phyloP scores from a whole-genome alignment of 2,797 vertebrate genomes.

The Poecilia gillii region DNA sequence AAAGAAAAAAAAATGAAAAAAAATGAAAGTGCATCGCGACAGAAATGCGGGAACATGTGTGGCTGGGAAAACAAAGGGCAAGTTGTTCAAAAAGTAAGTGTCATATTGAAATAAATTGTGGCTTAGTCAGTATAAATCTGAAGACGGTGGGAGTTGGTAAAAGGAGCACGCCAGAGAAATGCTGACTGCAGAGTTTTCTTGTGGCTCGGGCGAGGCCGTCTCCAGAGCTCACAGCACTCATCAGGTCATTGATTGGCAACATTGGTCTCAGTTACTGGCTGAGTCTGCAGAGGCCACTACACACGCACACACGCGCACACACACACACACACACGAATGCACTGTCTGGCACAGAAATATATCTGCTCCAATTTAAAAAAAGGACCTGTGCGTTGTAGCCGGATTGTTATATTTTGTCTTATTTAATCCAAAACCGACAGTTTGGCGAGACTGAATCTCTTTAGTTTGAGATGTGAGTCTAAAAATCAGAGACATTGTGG shows the following conservation, averaged over 20 bases:
- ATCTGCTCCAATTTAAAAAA: slow-evolving; percentile 50
- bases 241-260: slow-evolving; percentile 70
- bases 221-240: slow-evolving; percentile 60
- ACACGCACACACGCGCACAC: slow-evolving; percentile 31
- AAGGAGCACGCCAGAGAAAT: slow-evolving; percentile 25
- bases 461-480: slow-evolving; percentile 7
- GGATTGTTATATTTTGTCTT: slow-evolving; percentile 7
- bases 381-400: slow-evolving; percentile 38
- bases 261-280: slow-evolving; percentile 62
- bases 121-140: slow-evolving; percentile 7
- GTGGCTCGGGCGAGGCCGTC: slow-evolving; percentile 42
- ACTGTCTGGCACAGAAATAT: slow-evolving; percentile 19
- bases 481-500: neutral
- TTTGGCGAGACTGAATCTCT: neutral
- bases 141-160: slow-evolving; percentile 15
- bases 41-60: neutral
- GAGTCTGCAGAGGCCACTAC: slow-evolving; percentile 60
- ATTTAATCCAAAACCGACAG: neutral
- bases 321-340: neutral
- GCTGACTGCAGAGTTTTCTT: slow-evolving; percentile 60
- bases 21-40: neutral
- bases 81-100: slow-evolving; percentile 14
- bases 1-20: neutral
- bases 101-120: slow-evolving; percentile 8
- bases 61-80: neutral